Base-by-base conservation (phyloP, 2,797 vertebrate species). In the Eremophila alpestris region DNA sequence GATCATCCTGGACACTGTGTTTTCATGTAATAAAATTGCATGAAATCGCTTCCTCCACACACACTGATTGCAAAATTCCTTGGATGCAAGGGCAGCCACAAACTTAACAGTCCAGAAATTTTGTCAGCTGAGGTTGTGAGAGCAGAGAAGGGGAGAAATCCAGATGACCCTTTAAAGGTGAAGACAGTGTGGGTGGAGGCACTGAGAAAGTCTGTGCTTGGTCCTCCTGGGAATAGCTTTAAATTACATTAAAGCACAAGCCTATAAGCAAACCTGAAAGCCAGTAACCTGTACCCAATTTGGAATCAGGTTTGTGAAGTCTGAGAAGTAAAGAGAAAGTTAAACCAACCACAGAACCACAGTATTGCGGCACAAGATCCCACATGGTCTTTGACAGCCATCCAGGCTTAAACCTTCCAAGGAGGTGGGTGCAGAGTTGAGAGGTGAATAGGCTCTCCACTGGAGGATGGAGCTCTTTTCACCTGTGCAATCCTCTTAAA, bases 301-400 rank as follows among this genome's bases (percentile, higher is more conserved):
- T 89, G 41, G 38, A 82, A 64, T 82, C 40, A 69, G 6, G 29
- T 73, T 78, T 76, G 16, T 77, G 58, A 64, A 65, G 38, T 29
- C 32, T 93, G 49, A 59, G 48, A 40, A 73, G 29, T 22, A 71
- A 74, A 71, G 38, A 68, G 23, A 51, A 73, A 88, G n/a, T 78
- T 38, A 73, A 88, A 74, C 77, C 91, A 95, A 85, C 78, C 87
- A 86, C 74, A 87, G 79, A 94, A 88, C 87, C 93, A 87, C 69
- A 88, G 24, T 41, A 96, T 59, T 36, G 24, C 56, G 56, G 13
- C 62, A 58, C 17, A 22, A 71, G 20, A 52, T 26, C 21, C 40
- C 43, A 38, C 1, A 1, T 0, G 2, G 19, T n/a, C 34, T 68
- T 77, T 56, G 43, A 23, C 45, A 91, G 16, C 7, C 5, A 36